Evolutionary conservation across 2,888 invertebrate genomes (phyloP), one percentile per base, ranked within the genome.

Genomic region (Tetropium fuscum): DNA sequence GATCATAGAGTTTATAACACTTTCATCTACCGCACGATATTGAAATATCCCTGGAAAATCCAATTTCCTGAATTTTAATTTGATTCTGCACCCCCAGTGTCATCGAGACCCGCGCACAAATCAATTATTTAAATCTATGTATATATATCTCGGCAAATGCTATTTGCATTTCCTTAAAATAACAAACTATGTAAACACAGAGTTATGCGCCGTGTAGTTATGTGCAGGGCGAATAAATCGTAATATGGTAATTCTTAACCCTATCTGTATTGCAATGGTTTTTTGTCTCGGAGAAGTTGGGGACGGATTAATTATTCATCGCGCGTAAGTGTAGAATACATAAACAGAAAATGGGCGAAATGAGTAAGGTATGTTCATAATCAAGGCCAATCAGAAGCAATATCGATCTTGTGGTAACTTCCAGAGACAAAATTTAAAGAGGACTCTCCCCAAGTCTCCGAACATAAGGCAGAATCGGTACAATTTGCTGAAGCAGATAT

Each of bases 61-160:
- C 56, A 63, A 68, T 70, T 63, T 68, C 65, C 64, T 60, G 57
- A 61, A 67, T 68, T 70, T 68, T 67, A 68, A 68, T 68, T 63
- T 51, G 56, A 70, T 64, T 65, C 54, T 47, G 36, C 53, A 43
- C 43, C 53, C 58, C 49, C 38, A 20, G 40, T 55, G 58, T 51
- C 58, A 34, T 36, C 32, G 55, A 40, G 53, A 63, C 58, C 64
- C 58, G 64, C 61, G 61, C 60, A 56, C 64, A 58, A 70, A 70
- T 70, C 70, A 70, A 70, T 70, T 70, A 70, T 70, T 67, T 63
- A 70, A 70, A 70, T 70, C 49, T 58, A 53, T 66, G 61, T 59
- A 59, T 57, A 61, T 63, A 63, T 63, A 60, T 59, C 63, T 58
- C 60, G 53, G 53, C 55, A 58, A 58, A 58, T 63, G 57, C 57